Base-by-base conservation (phyloP, 2,888 invertebrate species). In the Drosophila sordidapex region DNA sequence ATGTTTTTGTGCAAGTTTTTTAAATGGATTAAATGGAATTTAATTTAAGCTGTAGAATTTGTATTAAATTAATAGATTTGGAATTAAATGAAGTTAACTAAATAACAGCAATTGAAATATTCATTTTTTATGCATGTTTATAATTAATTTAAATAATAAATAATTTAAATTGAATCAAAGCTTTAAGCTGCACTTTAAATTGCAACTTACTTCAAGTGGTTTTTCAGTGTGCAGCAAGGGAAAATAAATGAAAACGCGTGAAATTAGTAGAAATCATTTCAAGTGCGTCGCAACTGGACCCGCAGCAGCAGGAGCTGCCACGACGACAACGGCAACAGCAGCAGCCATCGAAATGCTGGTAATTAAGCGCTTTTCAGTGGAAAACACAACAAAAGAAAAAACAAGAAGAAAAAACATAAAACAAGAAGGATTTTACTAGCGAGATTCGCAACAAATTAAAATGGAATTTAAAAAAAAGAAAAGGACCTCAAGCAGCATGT, bases 331-430 rank as follows among this genome's bases (percentile, higher is more conserved):
- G 21, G 21, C 36, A 36, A 36, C 36, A 15, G 36, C 25, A 68
- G 65, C 73, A 71, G 67, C 71, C 77, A 75, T 71, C 61, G 70
- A 78, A 74, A 87, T 84, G 89, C 85, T 87, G 86, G 87, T 89
- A 86, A 86, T 86, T 86, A 86, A 89, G 89, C 79, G 71, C 79
- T 69, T 63, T 68, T 57, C 52, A 67, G 52, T 52, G 46, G 36
- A 7, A 25, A 46, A 46, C 46, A 25, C 15, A 25, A 15, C 8
- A 21, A 27, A 48, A 46, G 71, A 48, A 62, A 62, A 38, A 40
- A 57, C 49, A 70, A 69, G 1, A 33, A 38, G 13, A 43, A 46
- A 46, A 25, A 46, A 25, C 46, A 46, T 46, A 46, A 46, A 46
- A 46, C 46, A 46, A 46, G 46, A 31, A 67, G 49, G n/a, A 48